A percentile compares a stretch with the other conserved stretches of the same genome.
Conservation (phyloP, 1,140 invertebrate species). For the Drosophila parabipectinata region DNA sequence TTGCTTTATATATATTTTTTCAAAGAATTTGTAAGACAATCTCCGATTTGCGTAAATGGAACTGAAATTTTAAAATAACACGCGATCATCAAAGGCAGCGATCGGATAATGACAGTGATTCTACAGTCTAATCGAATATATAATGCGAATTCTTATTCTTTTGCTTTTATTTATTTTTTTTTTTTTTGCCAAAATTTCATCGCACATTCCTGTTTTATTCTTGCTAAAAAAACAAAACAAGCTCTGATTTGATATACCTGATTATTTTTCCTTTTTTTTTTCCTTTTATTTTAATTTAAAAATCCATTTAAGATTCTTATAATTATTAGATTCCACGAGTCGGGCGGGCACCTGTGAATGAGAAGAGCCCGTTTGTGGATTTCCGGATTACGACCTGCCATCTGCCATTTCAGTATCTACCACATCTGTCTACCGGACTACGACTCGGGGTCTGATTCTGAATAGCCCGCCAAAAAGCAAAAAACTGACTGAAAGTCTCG, state of each 20-base stretch:
- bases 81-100: conserved; percentile 43
- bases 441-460: neutral
- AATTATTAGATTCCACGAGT: neutral
- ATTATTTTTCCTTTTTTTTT: conserved; percentile 8
- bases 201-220: conserved; percentile 59
- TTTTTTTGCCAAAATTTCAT: conserved; percentile 45
- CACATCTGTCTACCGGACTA: neutral
- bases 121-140: conserved; percentile 48
- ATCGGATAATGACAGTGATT: conserved; percentile 34
- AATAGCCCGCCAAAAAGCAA: conserved; percentile 13
- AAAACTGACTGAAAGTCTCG: conserved; percentile 61
- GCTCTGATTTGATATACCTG: conserved; percentile 26
- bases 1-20: neutral
- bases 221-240: conserved; percentile 41
- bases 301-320: neutral
- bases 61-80: conserved; percentile 15
- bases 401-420: neutral
- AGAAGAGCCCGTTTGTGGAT: conserved; percentile 60
- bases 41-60: conserved; percentile 70
- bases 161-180: conserved; percentile 28
- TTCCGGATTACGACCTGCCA: conserved; percentile 57
- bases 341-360: conserved; percentile 60
- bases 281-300: neutral
- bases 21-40: conserved; percentile 18
- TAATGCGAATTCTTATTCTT: conserved; percentile 65